Evolutionary conservation across 2,888 invertebrate genomes (phyloP), one percentile per base, ranked within the genome.

Genomic region (Allygus modestus): DNA sequence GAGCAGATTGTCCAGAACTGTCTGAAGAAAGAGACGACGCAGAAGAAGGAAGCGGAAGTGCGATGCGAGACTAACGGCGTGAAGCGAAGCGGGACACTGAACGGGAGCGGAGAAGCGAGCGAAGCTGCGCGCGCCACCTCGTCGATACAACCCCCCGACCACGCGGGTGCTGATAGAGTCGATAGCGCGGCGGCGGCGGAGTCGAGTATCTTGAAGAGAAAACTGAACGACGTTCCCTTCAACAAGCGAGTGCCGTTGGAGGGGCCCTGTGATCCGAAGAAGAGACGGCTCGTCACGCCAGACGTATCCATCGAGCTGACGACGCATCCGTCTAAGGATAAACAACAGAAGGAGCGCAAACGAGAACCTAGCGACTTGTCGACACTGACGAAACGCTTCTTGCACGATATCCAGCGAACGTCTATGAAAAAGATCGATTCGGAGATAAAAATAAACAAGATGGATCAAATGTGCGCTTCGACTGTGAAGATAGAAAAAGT

Each of bases 271-370:
- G 87, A 87, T 9, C 85, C 85, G 11, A 88, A 88, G 54, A 87
- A 87, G 31, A 81, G 87, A 23, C 83, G 88, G 77, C 85, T 87
- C 20, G 87, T 88, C 11, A 87, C 87, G 15, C 88, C 88, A 0
- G 87, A 87, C 73, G 88, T 88, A 9, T 88, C 88, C 12, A 88
- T 88, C 28, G 87, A 88, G 79, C 51, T 88, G 26, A 87, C 88
- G 86, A 83, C 86, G 33, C 84, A 86, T 12, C 85, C 86, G 23
- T 82, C 85, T 23, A 86, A 86, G n/a, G 87, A 85, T 15, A 83
- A 86, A 26, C 33, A 69, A 12, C 41, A 75, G 17, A 31, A 26
- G 9, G 75, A 79, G 26, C 46, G 41, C 15, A 73, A 83, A 43
- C 26, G 75, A 46, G 54, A 81, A 46, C 73, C 58, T 31, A 69